Evolutionary conservation across 2,888 invertebrate species (phyloP), one percentile per base, ranked within the genome.

Genomic region (Ecdyonurus torrentis): DNA sequence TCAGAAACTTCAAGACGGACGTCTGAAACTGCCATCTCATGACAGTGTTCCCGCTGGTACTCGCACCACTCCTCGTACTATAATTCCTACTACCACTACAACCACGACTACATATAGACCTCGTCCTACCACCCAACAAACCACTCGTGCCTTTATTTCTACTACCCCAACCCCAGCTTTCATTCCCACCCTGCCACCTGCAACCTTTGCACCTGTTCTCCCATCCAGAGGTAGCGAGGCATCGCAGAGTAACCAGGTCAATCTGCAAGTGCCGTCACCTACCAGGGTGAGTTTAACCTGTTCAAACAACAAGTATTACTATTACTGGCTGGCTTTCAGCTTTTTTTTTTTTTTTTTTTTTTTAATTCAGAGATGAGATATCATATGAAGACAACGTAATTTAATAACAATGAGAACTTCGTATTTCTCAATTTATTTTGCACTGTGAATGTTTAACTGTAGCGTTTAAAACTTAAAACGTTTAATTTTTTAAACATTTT

Each of bases 1-100:
- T 59, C 85, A 87, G 66, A 84, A 83, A 71, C 89, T 91, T 61
- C 87, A 88, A 71, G 85, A 84, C 61, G 91, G 91, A 0, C 89
- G 91, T 71, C 82, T 91, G 25, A 87, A 89, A 71, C 71, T 91
- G 60, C 91, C 91, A 0, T 84, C 86, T 2, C 78, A 82, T 20
- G 58, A n/a, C 52, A 63, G 59, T n/a, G 18, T 53, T 3, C 2
- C 10, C 24, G 50, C 37, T 20, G 18, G 20, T 23, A 63, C 25
- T 52, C 60, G 55, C 15, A 24, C 7, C 25, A 19, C 18, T 23
- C 25, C 53, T 25, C 24, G 20, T 25, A 61, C 61, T 15, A 19
- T 7, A 19, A 19, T 24, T 25, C 24, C 22, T 25, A 61, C 61
- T 15, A 52, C 10, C 58, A 5, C 22, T 5, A 20, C n/a, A 7